Evolutionary conservation across 2,888 invertebrate species (phyloP).

Genomic region (Pantelozetes paolii): DNA sequence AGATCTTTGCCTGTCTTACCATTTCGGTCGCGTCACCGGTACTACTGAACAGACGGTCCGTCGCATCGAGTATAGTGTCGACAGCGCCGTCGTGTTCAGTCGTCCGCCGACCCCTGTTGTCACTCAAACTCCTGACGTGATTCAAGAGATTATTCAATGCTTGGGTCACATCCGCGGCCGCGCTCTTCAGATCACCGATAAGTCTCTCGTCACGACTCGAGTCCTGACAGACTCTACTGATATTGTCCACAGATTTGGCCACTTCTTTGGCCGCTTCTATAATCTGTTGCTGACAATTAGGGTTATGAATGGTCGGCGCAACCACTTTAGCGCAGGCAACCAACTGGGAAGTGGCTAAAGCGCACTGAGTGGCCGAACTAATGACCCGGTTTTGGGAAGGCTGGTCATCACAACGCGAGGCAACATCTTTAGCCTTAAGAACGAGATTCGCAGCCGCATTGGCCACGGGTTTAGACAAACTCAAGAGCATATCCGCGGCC

Average conservation of each 20-base stretch:
- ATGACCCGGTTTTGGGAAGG: slow-evolving; percentile 78
- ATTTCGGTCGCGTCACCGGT: slow-evolving; percentile 85
- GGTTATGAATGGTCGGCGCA: slow-evolving; percentile 59
- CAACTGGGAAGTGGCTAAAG: slow-evolving; percentile 91
- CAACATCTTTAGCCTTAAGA: slow-evolving; percentile 91
- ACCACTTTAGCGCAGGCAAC: slow-evolving; percentile 90
- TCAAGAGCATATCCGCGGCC: slow-evolving; percentile 75
- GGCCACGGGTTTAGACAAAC: slow-evolving; percentile 93
- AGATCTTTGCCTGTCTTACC: slow-evolving; percentile 82
- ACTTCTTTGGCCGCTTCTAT: slow-evolving; percentile 89
- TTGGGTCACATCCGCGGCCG: slow-evolving; percentile 80
- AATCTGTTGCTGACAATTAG: slow-evolving; percentile 74
- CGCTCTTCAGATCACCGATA: slow-evolving; percentile 69
- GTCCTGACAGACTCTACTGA: slow-evolving; percentile 74
- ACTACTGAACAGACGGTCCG: slow-evolving; percentile 78
- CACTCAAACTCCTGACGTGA: slow-evolving; percentile 62
- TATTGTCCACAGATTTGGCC: slow-evolving; percentile 79
- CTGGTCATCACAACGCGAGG: slow-evolving; percentile 74
- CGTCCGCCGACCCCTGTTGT: slow-evolving; percentile 36
- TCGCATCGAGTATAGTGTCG: slow-evolving; percentile 81
- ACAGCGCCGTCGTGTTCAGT: slow-evolving; percentile 70
- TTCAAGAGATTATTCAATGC: slow-evolving; percentile 82
- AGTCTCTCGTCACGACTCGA: slow-evolving; percentile 64
- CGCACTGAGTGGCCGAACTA: slow-evolving; percentile 92
- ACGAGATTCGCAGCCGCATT: slow-evolving; percentile 96